phyloP scores from a whole-genome alignment of 2,888 invertebrate genomes.

The Aelia acuminata region DNA sequence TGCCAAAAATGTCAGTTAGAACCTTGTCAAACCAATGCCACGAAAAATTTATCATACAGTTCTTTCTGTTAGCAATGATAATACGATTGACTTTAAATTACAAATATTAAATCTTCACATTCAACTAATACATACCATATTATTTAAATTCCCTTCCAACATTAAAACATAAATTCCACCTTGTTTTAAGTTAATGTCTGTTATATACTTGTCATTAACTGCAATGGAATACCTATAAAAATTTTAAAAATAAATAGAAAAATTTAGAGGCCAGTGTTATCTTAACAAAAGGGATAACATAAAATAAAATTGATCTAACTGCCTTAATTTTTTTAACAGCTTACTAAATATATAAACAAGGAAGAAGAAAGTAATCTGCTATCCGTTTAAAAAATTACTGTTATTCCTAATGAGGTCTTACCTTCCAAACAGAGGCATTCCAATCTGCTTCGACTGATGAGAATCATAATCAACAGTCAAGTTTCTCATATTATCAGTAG shows the following conservation, averaged over 20 bases:
- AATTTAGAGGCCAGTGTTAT: neutral
- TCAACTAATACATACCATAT: constrained; percentile 45
- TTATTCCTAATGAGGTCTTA: neutral
- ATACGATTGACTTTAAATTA: too few relatives aligned
- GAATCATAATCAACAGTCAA: constrained; percentile 29
- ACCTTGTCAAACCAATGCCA: too few relatives aligned
- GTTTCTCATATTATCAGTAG: constrained; percentile 3
- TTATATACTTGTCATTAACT: constrained; percentile 54
- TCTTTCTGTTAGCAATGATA: too few relatives aligned
- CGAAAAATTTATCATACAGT: too few relatives aligned
- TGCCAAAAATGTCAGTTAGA: too few relatives aligned
- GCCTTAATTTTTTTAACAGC: too few relatives aligned
- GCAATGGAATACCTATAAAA: constrained; percentile 59
- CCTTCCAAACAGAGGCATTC: constrained; percentile 33
- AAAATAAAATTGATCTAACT: too few relatives aligned
- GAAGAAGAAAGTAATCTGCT: too few relatives aligned
- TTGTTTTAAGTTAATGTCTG: constrained; percentile 55
- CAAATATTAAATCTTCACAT: neutral
- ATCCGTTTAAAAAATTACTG: too few relatives aligned
- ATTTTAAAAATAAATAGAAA: neutral
- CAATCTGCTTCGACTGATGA: neutral
- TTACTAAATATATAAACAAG: too few relatives aligned
- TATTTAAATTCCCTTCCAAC: constrained; percentile 24
- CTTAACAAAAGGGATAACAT: too few relatives aligned
- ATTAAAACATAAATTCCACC: constrained; percentile 62